Conservation (phyloP, 2,888 invertebrate genomes). For the Temnothorax rugatulus region DNA sequence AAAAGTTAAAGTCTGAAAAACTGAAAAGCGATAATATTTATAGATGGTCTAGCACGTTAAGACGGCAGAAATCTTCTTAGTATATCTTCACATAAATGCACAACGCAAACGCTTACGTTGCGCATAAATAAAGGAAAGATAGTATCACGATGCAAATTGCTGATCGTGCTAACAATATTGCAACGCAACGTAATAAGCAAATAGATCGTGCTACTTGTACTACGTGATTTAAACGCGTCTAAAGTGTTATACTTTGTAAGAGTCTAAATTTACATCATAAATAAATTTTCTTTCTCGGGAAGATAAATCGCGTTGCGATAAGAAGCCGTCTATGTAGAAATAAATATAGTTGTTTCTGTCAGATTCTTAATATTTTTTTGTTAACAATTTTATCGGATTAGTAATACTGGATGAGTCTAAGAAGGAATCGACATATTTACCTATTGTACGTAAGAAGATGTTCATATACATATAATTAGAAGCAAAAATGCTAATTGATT, state of each 20-base stretch:
- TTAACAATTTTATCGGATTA: not conserved
- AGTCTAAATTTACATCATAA: not conserved
- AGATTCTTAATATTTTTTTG: not conserved
- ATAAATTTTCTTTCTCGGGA: not conserved
- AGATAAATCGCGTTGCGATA: not conserved
- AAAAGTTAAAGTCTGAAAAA: not conserved
- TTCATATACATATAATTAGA: not conserved
- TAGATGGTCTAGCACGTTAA: not conserved
- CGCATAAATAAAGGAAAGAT: not conserved
- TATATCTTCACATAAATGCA: slow-evolving; percentile 9
- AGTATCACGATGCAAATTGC: slow-evolving; percentile 12
- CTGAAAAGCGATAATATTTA: not conserved
- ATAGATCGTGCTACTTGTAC: slow-evolving; percentile 25
- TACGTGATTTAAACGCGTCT: not conserved
- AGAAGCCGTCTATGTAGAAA: not conserved
- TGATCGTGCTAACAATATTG: slow-evolving; percentile 21
- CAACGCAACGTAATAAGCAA: slow-evolving; percentile 12
- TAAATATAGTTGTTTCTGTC: not conserved
- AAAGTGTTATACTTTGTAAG: not conserved
- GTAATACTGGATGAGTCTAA: not conserved
- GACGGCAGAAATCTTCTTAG: not conserved
- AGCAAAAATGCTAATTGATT: not conserved
- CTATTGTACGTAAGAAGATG: not conserved
- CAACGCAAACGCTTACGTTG: not conserved
- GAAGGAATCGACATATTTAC: not conserved